Conservation (phyloP, 2,797 vertebrate species). For the Graptemys geographica region DNA sequence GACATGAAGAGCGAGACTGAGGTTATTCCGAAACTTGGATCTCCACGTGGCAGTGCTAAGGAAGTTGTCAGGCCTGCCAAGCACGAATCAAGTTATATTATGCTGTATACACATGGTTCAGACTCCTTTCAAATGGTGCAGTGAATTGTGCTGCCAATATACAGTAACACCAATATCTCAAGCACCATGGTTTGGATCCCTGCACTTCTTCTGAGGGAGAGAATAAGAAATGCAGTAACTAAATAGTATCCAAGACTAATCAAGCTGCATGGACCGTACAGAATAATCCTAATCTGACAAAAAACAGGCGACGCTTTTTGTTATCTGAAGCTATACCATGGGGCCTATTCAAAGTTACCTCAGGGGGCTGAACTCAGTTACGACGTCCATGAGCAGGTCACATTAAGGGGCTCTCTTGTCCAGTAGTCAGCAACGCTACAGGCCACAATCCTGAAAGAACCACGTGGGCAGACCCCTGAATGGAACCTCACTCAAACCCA, state of each 20-base stretch:
- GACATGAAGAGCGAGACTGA: neutral
- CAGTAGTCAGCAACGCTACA: rapidly evolving
- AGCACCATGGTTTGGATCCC: slow-evolving; percentile 7
- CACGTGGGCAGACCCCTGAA: rapidly evolving
- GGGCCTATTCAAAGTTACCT: neutral
- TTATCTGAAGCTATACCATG: slow-evolving; percentile 2
- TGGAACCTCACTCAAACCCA: rapidly evolving
- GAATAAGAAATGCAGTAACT: slow-evolving; percentile 51
- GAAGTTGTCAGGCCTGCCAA: slow-evolving; percentile 22
- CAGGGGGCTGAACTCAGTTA: neutral
- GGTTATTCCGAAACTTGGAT: neutral
- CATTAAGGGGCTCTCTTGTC: rapidly evolving
- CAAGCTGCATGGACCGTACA: slow-evolving; percentile 7
- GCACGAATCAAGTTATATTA: neutral
- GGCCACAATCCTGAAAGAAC: rapidly evolving
- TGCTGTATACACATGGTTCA: neutral
- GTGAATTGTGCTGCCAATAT: slow-evolving; percentile 2
- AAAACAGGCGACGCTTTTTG: slow-evolving; percentile 34
- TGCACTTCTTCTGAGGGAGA: slow-evolving; percentile 47
- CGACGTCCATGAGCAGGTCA: neutral
- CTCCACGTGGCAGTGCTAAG: neutral
- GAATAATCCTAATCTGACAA: neutral
- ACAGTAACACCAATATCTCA: slow-evolving; percentile 11
- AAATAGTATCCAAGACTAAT: neutral
- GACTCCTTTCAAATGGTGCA: slow-evolving; percentile 11